Conservation (phyloP, 2,797 vertebrate genomes). For the Crocidura indochinensis region DNA sequence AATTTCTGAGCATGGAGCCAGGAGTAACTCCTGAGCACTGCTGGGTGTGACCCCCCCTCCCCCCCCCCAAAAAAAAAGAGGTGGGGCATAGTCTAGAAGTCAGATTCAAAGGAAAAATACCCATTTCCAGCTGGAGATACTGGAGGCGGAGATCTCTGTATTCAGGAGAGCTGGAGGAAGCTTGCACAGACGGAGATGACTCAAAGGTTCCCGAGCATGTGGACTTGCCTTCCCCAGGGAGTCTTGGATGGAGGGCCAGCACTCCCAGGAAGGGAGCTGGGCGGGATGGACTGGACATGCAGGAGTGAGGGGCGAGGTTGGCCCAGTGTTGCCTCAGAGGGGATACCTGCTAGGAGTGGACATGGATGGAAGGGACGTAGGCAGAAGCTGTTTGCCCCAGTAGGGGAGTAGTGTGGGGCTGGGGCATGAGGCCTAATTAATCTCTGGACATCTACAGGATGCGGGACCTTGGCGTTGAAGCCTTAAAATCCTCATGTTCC, state of each 20-base stretch:
- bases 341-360: neutral
- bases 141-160: constrained; percentile 59
- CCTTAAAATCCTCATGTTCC: constrained; percentile 4
- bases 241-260: neutral
- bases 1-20: too few relatives aligned
- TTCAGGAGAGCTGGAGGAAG: constrained; percentile 63
- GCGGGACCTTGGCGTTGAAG: constrained; percentile 24
- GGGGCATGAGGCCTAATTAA: too few relatives aligned
- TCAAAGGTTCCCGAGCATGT: constrained; percentile 52
- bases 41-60: too few relatives aligned
- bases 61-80: too few relatives aligned
- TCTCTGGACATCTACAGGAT: neutral
- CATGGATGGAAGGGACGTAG: neutral
- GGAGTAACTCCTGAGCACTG: too few relatives aligned
- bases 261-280: neutral
- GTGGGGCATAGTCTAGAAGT: constrained; percentile 53
- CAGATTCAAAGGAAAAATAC: constrained; percentile 72
- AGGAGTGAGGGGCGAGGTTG: too few relatives aligned
- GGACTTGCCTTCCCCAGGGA: constrained; percentile 8
- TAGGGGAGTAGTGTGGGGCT: neutral
- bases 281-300: neutral
- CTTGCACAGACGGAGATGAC: constrained; percentile 69
- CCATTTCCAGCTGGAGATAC: constrained; percentile 66
- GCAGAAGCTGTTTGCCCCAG: neutral
- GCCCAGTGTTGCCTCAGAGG: neutral